A percentile compares a stretch with the other conserved stretches of the same genome.
Conservation (phyloP, 2,888 invertebrate genomes). For the Poecilobothrus nobilitatus region DNA sequence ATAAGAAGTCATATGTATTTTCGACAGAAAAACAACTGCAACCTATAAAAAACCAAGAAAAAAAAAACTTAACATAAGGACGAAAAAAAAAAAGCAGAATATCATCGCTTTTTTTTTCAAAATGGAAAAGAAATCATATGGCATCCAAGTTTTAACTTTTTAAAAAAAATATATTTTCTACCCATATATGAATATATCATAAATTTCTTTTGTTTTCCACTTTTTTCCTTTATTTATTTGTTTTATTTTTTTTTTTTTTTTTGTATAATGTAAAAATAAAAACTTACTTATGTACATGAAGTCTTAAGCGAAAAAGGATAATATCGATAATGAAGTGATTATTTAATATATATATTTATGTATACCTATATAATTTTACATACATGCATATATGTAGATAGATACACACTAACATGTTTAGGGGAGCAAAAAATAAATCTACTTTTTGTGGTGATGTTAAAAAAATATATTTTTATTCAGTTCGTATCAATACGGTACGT, state of each 20-base stretch:
- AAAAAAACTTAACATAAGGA: neutral
- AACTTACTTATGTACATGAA: neutral
- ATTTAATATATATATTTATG: neutral
- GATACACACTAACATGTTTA: no score
- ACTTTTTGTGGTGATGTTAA: no score
- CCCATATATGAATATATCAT: no score
- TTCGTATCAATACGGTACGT: no score
- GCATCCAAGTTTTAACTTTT: neutral
- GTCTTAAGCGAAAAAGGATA: slow-evolving; percentile 4
- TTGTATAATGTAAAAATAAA: neutral
- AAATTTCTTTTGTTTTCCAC: no score
- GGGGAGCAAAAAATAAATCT: no score
- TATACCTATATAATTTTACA: neutral
- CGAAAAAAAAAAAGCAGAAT: neutral
- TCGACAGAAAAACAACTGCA: neutral
- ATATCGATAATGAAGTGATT: slow-evolving; percentile 6
- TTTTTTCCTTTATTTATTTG: neutral
- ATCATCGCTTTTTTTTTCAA: no score
- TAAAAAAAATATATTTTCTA: no score
- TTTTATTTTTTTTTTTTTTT: neutral
- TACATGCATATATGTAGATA: neutral
- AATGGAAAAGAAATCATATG: neutral
- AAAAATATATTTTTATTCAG: no score
- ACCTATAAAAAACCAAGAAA: neutral
- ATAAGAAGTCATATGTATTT: neutral